These are phyloP conservation scores for Spisula solida DNA, from an alignment of 2,888 invertebrate genomes.

Conservation along the genomic window DNA sequence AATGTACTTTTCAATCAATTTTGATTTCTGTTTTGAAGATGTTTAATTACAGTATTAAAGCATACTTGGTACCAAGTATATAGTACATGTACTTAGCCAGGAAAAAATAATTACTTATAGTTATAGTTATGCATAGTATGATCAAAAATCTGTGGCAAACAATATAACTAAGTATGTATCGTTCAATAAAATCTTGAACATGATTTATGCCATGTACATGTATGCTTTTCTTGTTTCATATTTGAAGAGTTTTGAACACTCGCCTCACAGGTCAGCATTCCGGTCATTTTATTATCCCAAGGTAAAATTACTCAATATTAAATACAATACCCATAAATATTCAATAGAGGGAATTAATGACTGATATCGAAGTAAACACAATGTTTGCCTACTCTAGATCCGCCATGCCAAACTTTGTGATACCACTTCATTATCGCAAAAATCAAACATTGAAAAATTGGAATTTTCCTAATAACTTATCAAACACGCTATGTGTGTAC, in stretches of 20 bases:
- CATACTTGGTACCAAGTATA: too few species aligned
- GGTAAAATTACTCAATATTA: background rate
- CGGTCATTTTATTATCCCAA: background rate
- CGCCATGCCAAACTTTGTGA: conserved; percentile 6
- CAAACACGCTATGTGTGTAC: conserved; percentile 16
- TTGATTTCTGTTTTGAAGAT: too few species aligned
- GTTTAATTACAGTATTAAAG: too few species aligned
- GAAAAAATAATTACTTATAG: too few species aligned
- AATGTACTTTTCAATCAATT: too few species aligned
- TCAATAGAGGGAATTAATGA: background rate
- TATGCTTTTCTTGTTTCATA: too few species aligned
- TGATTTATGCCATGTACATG: too few species aligned
- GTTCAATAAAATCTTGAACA: too few species aligned
- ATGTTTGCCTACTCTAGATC: conserved; percentile 16
- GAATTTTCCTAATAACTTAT: conserved; percentile 26
- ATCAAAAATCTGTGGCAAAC: too few species aligned
- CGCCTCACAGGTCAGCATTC: background rate
- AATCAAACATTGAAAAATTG: conserved; percentile 30
- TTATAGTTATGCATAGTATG: too few species aligned
- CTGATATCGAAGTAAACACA: background rate
- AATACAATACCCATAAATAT: conserved; percentile 14
- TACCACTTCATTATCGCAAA: conserved; percentile 10
- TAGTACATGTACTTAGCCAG: too few species aligned
- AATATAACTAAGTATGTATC: too few species aligned
- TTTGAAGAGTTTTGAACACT: background rate